Evolutionary conservation across 2,888 invertebrate genomes (phyloP).

Genomic region (Syritta pipiens): DNA sequence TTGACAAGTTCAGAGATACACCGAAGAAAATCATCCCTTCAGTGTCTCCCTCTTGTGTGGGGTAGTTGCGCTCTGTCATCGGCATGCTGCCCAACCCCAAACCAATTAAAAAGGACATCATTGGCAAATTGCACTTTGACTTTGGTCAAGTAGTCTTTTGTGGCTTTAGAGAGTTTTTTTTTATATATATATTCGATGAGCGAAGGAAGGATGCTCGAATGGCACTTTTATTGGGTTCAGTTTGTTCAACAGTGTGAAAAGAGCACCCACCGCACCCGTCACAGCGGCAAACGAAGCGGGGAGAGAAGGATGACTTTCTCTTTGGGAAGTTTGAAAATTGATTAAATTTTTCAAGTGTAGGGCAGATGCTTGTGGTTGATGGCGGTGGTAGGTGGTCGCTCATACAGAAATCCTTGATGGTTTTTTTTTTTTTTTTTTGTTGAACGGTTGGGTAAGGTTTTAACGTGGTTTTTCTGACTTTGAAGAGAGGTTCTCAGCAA

Average conservation of each 20-base stretch:
- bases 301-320: too few relatives aligned
- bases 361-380: too few relatives aligned
- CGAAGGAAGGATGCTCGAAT: slow-evolving; percentile 28
- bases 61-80: slow-evolving; percentile 2
- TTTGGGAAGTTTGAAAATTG: too few relatives aligned
- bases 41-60: not conserved
- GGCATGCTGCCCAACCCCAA: slow-evolving; percentile 19
- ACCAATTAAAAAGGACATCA: slow-evolving; percentile 65
- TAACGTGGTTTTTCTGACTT: too few relatives aligned
- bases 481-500: too few relatives aligned
- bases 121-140: slow-evolving; percentile 65
- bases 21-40: slow-evolving; percentile 6
- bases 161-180: slow-evolving; percentile 22
- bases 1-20: slow-evolving; percentile 37
- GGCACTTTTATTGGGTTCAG: slow-evolving; percentile 42
- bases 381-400: too few relatives aligned
- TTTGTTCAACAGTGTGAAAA: slow-evolving; percentile 40
- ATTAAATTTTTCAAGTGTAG: too few relatives aligned
- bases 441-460: too few relatives aligned
- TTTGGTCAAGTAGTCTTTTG: slow-evolving; percentile 58
- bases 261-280: too few relatives aligned
- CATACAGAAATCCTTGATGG: too few relatives aligned
- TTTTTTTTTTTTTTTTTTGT: too few relatives aligned
- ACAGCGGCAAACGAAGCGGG: too few relatives aligned
- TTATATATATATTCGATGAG: slow-evolving; percentile 8